Conservation (phyloP, 2,888 invertebrate genomes). For the Pollenia griseotomentosa region DNA sequence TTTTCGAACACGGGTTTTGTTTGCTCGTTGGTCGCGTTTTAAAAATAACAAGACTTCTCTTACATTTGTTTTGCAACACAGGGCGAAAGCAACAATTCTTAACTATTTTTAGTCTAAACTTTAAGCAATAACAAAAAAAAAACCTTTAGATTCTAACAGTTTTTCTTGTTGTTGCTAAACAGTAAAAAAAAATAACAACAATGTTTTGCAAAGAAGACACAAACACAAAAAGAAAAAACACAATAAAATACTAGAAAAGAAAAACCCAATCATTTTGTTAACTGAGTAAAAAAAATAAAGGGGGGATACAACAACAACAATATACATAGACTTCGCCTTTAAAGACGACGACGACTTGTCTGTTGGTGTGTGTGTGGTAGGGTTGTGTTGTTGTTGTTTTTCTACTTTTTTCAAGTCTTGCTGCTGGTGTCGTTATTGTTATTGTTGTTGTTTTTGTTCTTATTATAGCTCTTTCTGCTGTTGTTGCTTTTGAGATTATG, state of each 20-base stretch:
- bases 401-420: conserved; percentile 27
- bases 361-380: background rate
- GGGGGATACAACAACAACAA: conserved; percentile 39
- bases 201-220: background rate
- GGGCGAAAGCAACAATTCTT: conserved; percentile 60
- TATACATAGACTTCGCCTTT: conserved; percentile 12
- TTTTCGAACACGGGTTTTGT: no score
- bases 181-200: background rate
- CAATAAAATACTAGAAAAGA: background rate
- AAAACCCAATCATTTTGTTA: conserved; percentile 13
- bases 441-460: conserved; percentile 40
- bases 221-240: background rate
- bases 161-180: conserved; percentile 16
- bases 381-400: conserved; percentile 11
- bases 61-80: conserved; percentile 27
- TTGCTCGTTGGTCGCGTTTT: conserved; percentile 21
- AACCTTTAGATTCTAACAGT: background rate
- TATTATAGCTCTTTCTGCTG: conserved; percentile 52
- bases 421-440: background rate
- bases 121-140: no score
- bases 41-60: background rate
- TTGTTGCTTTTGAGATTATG: conserved; percentile 65
- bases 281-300: background rate
- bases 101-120: background rate
- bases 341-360: conserved; percentile 9